phyloP scores from a whole-genome alignment of 2,113 vertebrate genomes.

The Anthoscopus minutus region DNA sequence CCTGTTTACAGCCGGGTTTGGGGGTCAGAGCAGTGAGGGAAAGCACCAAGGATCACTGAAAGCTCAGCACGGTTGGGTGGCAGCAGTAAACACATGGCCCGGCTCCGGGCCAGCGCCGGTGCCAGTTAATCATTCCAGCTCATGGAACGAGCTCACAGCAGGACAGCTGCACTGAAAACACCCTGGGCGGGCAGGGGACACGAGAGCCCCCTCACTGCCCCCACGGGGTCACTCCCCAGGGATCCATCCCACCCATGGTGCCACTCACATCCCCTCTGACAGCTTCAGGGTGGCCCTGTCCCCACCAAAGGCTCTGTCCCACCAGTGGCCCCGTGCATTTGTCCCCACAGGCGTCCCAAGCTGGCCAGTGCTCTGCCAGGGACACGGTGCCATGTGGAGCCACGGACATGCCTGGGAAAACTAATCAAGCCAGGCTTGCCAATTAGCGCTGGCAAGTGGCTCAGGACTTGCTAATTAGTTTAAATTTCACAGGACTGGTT shows the following conservation, averaged over 20 bases:
- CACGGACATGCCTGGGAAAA: accelerated
- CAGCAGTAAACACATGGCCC: background rate
- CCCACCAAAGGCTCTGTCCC: background rate
- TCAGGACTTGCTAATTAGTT: background rate
- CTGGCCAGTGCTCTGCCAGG: background rate
- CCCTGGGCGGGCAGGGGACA: accelerated
- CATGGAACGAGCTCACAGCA: background rate
- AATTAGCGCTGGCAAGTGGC: background rate
- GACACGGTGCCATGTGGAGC: accelerated
- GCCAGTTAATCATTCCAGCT: background rate
- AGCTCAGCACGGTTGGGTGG: background rate
- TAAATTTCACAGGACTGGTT: background rate
- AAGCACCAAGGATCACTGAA: background rate
- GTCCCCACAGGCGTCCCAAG: accelerated
- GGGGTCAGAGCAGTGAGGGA: accelerated
- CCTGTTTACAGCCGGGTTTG: background rate
- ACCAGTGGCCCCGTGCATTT: accelerated
- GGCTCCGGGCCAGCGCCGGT: background rate
- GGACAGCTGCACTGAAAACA: background rate
- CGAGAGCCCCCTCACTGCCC: background rate
- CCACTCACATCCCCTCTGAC: accelerated
- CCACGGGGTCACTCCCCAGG: accelerated
- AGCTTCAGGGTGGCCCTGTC: background rate
- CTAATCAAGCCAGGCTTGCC: background rate
- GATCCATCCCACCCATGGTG: accelerated